A percentile compares a stretch with the other conserved stretches of the same genome.
These are phyloP conservation scores for Eupithecia tripunctaria DNA, from an alignment of 2,888 invertebrate genomes.

Conservation along the genomic window DNA sequence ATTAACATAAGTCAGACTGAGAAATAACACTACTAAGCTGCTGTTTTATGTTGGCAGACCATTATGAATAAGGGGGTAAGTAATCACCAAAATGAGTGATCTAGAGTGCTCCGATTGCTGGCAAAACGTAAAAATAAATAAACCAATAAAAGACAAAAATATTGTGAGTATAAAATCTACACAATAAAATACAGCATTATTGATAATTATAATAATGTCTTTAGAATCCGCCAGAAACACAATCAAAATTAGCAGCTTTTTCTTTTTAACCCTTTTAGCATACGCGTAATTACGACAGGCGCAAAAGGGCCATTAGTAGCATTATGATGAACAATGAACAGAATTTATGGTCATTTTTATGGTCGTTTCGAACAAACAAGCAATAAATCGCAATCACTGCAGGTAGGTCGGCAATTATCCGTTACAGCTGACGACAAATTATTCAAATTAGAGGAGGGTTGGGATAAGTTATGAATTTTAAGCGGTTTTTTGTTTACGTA, in stretches of 20 bases:
- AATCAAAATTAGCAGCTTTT: background rate
- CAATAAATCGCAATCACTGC: constrained; percentile 65
- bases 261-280: constrained; percentile 12
- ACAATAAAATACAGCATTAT: background rate
- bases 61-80: too few species aligned
- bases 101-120: too few species aligned
- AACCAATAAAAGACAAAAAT: too few species aligned
- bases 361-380: constrained; percentile 43
- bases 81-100: too few species aligned
- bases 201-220: background rate
- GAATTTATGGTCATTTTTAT: constrained; percentile 30
- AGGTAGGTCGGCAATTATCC: constrained; percentile 61
- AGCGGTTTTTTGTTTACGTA: background rate
- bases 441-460: constrained; percentile 57
- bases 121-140: too few species aligned
- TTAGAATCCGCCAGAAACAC: background rate
- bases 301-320: constrained; percentile 16
- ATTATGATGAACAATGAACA: constrained; percentile 29
- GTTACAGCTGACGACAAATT: constrained; percentile 61
- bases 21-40: too few species aligned
- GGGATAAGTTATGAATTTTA: constrained; percentile 33
- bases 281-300: constrained; percentile 16
- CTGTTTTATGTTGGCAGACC: too few species aligned
- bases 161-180: background rate
- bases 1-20: too few species aligned